Evolutionary conservation across 2,888 invertebrate species (phyloP).

Genomic region (Melipona beecheii): DNA sequence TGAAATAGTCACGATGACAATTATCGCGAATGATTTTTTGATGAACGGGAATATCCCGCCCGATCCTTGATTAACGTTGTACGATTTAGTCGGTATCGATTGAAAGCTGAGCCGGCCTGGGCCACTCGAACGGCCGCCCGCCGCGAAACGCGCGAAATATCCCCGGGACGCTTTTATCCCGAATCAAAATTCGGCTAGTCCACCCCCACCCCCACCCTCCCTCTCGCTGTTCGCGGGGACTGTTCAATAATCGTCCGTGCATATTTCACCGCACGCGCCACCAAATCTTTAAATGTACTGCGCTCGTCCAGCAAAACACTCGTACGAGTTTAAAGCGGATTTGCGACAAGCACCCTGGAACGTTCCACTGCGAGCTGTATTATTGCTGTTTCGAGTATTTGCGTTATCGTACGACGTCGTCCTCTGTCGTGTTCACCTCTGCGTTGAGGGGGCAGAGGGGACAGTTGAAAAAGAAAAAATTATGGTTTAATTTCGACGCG

Average conservation of each 20-base stretch:
- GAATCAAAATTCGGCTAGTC: slow-evolving; percentile 66
- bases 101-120: slow-evolving; percentile 10
- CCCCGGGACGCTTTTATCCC: slow-evolving; percentile 55
- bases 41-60: background rate
- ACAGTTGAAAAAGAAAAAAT: background rate
- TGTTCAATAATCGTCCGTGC: slow-evolving; percentile 71
- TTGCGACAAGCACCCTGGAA: slow-evolving; percentile 45
- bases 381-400: slow-evolving; percentile 39
- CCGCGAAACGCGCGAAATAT: slow-evolving; percentile 37
- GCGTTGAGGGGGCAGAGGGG: too few species aligned
- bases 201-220: too few species aligned
- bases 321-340: slow-evolving; percentile 69
- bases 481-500: background rate
- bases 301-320: slow-evolving; percentile 59
- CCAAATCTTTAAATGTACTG: slow-evolving; percentile 69
- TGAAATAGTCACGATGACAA: slow-evolving; percentile 35
- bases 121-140: slow-evolving; percentile 1
- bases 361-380: background rate
- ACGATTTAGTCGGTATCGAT: slow-evolving; percentile 32
- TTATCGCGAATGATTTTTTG: slow-evolving; percentile 29
- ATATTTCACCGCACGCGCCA: slow-evolving; percentile 70
- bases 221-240: slow-evolving; percentile 55
- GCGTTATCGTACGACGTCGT: background rate
- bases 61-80: slow-evolving; percentile 22
- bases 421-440: background rate